Percentiles rank a stretch among this genome's conserved stretches.
Evolutionary conservation across 2,888 invertebrate genomes (phyloP).

Genomic region (Hypselothyrea guttata): DNA sequence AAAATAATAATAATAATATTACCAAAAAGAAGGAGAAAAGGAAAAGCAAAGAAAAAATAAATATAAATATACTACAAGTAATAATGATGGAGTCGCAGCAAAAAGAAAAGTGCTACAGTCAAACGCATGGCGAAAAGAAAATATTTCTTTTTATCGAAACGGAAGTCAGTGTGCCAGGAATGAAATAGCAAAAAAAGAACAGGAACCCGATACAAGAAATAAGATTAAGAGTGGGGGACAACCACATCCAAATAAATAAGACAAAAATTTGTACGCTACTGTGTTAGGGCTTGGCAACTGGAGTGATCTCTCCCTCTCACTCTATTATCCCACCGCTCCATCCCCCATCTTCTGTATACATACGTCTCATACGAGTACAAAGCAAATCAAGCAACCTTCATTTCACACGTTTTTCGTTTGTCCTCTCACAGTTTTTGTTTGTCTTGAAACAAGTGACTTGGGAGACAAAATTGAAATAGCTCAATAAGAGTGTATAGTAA

Average conservation of each 20-base stretch:
- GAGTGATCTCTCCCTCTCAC: conserved; percentile 5
- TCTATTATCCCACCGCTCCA: background rate
- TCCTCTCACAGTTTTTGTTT: conserved; percentile 50
- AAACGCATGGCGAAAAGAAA: conserved; percentile 73
- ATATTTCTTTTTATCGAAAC: conserved; percentile 80
- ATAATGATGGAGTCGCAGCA: conserved; percentile 62
- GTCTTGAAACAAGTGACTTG: conserved; percentile 71
- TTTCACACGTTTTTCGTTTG: conserved; percentile 74
- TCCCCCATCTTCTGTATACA: background rate
- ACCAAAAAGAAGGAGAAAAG: conserved; percentile 4
- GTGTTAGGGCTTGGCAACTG: background rate
- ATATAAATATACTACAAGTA: conserved; percentile 71
- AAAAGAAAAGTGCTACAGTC: conserved; percentile 59
- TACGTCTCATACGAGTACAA: conserved; percentile 20
- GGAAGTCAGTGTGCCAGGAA: conserved; percentile 78
- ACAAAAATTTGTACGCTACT: conserved; percentile 38
- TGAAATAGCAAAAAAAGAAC: conserved; percentile 54
- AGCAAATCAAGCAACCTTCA: conserved; percentile 71
- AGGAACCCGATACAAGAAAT: conserved; percentile 19
- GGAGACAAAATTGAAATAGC: conserved; percentile 43
- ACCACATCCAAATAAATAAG: conserved; percentile 57
- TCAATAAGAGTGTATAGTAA: conserved; percentile 18
- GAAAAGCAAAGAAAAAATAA: conserved; percentile 45
- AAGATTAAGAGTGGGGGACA: conserved; percentile 12
- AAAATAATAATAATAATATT: conserved; percentile 46